Base-by-base conservation (phyloP, 2,888 invertebrate genomes). In the Caenorhabditis sp. region DNA sequence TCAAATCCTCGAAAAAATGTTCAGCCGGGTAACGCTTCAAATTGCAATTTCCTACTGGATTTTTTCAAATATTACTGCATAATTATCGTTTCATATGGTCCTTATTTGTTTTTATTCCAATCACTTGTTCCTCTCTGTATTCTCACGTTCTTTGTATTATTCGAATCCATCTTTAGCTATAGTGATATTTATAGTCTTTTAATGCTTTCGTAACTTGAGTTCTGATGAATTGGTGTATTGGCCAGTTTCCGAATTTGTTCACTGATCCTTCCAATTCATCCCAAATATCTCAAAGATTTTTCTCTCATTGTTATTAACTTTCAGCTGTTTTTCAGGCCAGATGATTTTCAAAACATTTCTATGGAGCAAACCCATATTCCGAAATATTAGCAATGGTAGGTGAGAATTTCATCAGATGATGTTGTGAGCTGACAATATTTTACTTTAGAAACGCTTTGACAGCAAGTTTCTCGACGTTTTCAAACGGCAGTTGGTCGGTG, bases 401-500 rank as follows among this genome's bases (percentile, higher is more conserved):
- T 76, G 61, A 76, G 76, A n/a, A 18, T 18, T 20, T 18, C n/a
- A n/a, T n/a, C n/a, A n/a, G n/a, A n/a, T n/a, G n/a, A n/a, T n/a
- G n/a, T n/a, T n/a, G n/a, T n/a, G n/a, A n/a, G n/a, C n/a, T n/a
- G n/a, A n/a, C n/a, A n/a, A n/a, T n/a, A n/a, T n/a, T n/a, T n/a
- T n/a, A n/a, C n/a, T n/a, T 22, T 50, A 71, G 71, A 60, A 22
- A 60, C 5, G 69, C 72, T 6, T 26, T 80, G 6, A 58, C 72
- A 9, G 61, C 80, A 11, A 67, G 70, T 8, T 62, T 68, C 3
- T 32, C 77, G 1, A 64, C 51, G 8, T 70, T 77, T 37, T 62
- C 64, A 15, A 74, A 40, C 32, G 71, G 61, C 2, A 26, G 68
- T 11, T 78, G 64, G 72, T 74, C 78, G 18, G 82, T 82, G n/a